A percentile compares a stretch with the other conserved stretches of the same genome.
phyloP scores from a whole-genome alignment of 92 coral and sea anemone species.

The Siderastrea siderea region DNA sequence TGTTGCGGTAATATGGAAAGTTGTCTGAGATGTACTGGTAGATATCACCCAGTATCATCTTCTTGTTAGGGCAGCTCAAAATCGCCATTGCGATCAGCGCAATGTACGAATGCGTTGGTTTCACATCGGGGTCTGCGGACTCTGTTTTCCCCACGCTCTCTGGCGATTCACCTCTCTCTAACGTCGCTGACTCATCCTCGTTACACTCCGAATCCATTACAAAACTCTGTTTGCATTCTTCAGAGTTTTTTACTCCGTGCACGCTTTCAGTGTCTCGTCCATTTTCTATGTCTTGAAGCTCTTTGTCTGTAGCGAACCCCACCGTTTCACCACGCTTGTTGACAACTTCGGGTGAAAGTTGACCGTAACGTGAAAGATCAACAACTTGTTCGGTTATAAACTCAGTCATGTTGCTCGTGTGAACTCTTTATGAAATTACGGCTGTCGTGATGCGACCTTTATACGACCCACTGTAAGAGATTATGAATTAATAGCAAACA shows the following conservation, averaged over 20 bases:
- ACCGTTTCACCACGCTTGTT: conserved; percentile 10
- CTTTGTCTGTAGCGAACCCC: background rate
- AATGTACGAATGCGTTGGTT: conserved; percentile 97
- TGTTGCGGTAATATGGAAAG: conserved; percentile 95
- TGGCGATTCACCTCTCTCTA: conserved; percentile 20
- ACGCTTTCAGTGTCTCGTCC: conserved; percentile 10
- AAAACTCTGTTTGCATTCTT: conserved; percentile 12
- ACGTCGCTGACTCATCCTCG: conserved; percentile 5
- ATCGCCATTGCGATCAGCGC: conserved; percentile 99
- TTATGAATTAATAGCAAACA: conserved; percentile 75
- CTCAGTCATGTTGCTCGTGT: conserved; percentile 37
- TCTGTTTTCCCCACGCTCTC: conserved; percentile 42
- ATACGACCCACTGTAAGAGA: conserved; percentile 49
- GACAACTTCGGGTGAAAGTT: conserved; percentile 8
- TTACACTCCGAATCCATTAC: background rate
- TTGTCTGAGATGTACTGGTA: conserved; percentile 96
- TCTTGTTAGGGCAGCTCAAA: conserved; percentile 88
- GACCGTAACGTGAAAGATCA: conserved; percentile 8
- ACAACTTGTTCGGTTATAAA: conserved; percentile 11
- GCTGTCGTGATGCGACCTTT: conserved; percentile 33
- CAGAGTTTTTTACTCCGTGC: background rate
- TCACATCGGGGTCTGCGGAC: conserved; percentile 89
- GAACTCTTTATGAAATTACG: conserved; percentile 21
- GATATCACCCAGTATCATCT: conserved; percentile 97
- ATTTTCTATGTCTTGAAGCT: conserved; percentile 21